These are phyloP conservation scores for Myopa testacea DNA, from an alignment of 2,888 invertebrate genomes.

Conservation along the genomic window DNA sequence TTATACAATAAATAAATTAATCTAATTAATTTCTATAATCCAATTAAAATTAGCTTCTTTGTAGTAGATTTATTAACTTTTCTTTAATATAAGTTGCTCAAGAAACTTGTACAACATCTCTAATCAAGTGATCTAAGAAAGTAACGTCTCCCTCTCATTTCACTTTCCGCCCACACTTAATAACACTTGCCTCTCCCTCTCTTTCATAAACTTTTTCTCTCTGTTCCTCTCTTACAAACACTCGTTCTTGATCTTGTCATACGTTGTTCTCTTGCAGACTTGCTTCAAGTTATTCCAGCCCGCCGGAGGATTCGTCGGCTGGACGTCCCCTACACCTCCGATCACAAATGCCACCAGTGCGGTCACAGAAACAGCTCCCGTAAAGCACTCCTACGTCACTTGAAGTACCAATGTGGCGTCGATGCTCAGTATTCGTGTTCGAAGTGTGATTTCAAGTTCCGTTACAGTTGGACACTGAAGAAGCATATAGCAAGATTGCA, in stretches of 20 bases:
- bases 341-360: conserved; percentile 48
- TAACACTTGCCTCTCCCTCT: neutral
- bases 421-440: conserved; percentile 66
- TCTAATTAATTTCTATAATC: no score
- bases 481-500: conserved; percentile 70
- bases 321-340: conserved; percentile 9
- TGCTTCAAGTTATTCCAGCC: conserved; percentile 8
- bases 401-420: conserved; percentile 61
- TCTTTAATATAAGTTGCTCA: neutral
- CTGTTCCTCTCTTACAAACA: neutral
- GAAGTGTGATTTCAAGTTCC: conserved; percentile 64
- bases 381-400: conserved; percentile 54
- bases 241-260: conserved; percentile 28
- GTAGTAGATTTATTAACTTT: neutral
- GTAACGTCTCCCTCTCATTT: neutral
- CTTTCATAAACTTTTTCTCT: neutral
- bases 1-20: no score
- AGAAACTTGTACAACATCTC: neutral
- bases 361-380: conserved; percentile 54
- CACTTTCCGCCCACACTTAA: no score
- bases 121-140: no score
- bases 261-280: neutral
- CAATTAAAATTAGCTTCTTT: neutral
- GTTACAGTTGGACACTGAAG: conserved; percentile 70
- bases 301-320: neutral